Percentiles rank a stretch among this genome's conserved stretches.
Evolutionary conservation across 2,888 invertebrate species (phyloP).

Genomic region (Torymus texanus): DNA sequence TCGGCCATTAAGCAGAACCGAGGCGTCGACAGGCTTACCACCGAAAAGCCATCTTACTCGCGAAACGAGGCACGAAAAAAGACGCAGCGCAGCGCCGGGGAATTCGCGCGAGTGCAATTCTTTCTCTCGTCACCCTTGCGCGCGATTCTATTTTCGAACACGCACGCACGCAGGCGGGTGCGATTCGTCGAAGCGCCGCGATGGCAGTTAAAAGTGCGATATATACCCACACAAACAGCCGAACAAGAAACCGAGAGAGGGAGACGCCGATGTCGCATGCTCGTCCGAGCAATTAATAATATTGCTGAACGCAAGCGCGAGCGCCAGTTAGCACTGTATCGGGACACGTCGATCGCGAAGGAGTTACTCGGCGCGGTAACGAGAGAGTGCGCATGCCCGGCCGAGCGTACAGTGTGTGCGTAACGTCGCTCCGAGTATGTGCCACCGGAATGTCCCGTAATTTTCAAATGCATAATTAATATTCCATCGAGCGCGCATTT

Average conservation of each 20-base stretch:
- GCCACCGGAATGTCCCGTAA: constrained; percentile 10
- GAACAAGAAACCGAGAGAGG: not conserved
- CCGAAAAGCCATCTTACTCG: not conserved
- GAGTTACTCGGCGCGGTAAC: constrained; percentile 12
- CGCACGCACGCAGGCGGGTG: no score
- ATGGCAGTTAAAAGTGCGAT: constrained; percentile 39
- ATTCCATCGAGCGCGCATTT: not conserved
- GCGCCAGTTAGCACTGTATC: constrained; percentile 13
- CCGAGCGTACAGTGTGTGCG: not conserved
- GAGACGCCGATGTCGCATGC: constrained; percentile 15
- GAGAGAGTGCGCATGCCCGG: not conserved
- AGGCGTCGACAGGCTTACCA: constrained; percentile 12
- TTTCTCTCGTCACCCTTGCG: not conserved
- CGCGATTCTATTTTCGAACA: constrained; percentile 40
- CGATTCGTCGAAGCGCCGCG: constrained; percentile 27
- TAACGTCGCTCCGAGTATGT: not conserved
- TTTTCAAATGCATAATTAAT: not conserved
- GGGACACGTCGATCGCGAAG: constrained; percentile 29
- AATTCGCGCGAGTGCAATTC: constrained; percentile 28
- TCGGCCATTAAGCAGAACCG: constrained; percentile 27
- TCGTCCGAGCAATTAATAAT: constrained; percentile 46
- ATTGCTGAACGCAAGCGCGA: not conserved
- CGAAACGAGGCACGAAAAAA: constrained; percentile 12
- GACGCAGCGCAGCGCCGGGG: not conserved
- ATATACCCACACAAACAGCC: not conserved